Evolutionary conservation across 2,888 invertebrate species (phyloP), one percentile per base, ranked within the genome.

Genomic region (Allacma fusca): DNA sequence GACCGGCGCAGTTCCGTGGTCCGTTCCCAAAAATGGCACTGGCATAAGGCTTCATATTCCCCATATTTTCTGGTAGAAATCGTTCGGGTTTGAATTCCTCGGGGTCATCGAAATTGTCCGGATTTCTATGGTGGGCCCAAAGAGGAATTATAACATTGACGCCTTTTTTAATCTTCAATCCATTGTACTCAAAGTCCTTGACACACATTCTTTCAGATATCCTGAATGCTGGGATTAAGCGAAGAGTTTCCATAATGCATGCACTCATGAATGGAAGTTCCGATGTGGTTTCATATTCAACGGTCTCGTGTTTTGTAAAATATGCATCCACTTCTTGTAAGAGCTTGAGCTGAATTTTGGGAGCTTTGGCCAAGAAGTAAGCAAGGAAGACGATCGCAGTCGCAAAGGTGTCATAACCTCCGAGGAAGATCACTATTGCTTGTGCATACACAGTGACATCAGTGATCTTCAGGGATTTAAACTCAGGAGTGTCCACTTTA

Each of bases 11-110:
- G 23, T 77, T 77, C 50, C 80, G 76, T n/a, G 79, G 82, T n/a
- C 82, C 82, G 62, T 79, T 79, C 0, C 82, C 82, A 77, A 82
- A 82, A 0, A 75, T 26, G n/a, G 80, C 78, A 26, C 76, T 80
- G 0, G 80, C 78, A 23, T 70, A 43, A n/a, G 26, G 43, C 57
- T 80, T 75, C 0, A 78, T 16, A 0, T 76, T 75, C 1, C 23
- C 70, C 23, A 76, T 79, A 57, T 80, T 80, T 43, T 77, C 82
- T 1, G 80, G 80, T 13, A 82, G 65, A 72, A 82, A 81, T 59
- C 81, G 34, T 23, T 82, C 81, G 0, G 82, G 82, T 28, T 76
- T 75, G 65, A 82, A 82, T 71, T 65, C 29, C 16, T 82, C 80
- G 0, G 82, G 81, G 40, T 82, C 79, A 23, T 76, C 43, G 67